Percentiles rank a stretch among this genome's conserved stretches.
These are phyloP conservation scores for Cepaea hortensis DNA, from an alignment of 2,888 invertebrate species.

Conservation along the genomic window DNA sequence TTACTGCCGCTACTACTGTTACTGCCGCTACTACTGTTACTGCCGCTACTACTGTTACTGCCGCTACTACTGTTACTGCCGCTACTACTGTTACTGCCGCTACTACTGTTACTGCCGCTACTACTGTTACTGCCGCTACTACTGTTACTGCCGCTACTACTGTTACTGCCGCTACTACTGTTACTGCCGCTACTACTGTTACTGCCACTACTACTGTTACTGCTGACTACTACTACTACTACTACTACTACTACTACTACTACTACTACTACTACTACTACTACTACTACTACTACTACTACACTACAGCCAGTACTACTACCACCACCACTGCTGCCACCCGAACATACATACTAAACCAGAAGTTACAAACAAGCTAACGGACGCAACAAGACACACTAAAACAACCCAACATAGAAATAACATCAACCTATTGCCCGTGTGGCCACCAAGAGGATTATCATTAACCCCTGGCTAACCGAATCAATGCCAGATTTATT, in stretches of 20 bases:
- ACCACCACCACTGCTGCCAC: too few relatives aligned
- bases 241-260: constrained; percentile 12
- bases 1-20: not conserved
- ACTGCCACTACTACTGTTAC: not conserved
- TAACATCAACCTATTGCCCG: too few relatives aligned
- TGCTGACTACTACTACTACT: not conserved
- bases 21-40: constrained; percentile 15
- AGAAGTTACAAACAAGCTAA: too few relatives aligned
- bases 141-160: constrained; percentile 29
- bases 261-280: constrained; percentile 31
- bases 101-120: constrained; percentile 10
- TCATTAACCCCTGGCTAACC: too few relatives aligned
- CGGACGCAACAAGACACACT: too few relatives aligned
- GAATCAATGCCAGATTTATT: too few relatives aligned
- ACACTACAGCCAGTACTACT: not conserved
- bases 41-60: not conserved
- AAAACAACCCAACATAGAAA: too few relatives aligned
- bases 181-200: not conserved
- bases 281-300: constrained; percentile 27
- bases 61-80: not conserved
- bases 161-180: not conserved
- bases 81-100: not conserved
- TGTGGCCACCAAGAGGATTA: too few relatives aligned
- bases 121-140: constrained; percentile 34
- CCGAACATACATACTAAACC: too few relatives aligned